Conservation (phyloP, 1,140 invertebrate species). For the Thaumatotibia leucotreta region DNA sequence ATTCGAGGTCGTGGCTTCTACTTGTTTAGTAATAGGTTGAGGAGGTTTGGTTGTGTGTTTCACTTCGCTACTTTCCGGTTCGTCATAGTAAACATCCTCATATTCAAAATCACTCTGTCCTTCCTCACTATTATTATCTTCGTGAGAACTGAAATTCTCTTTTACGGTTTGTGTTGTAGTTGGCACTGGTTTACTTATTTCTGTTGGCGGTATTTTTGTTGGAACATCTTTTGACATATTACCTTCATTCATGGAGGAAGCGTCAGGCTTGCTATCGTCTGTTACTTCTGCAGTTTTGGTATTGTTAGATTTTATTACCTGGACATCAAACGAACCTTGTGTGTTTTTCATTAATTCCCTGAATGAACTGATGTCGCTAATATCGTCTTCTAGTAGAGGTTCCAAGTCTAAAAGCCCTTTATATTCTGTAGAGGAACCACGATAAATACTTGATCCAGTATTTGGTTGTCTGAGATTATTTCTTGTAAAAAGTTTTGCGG, state of each 20-base stretch:
- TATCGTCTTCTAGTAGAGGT: conserved; percentile 76
- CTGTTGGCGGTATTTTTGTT: conserved; percentile 17
- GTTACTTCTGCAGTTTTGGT: conserved; percentile 21
- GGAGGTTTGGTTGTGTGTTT: conserved; percentile 42
- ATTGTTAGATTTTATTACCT: conserved; percentile 74
- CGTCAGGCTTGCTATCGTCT: conserved; percentile 60
- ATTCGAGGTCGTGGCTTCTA: conserved; percentile 43
- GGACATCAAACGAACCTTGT: conserved; percentile 73
- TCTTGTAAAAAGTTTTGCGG: conserved; percentile 29
- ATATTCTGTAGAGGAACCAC: conserved; percentile 70
- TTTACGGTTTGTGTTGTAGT: conserved; percentile 21
- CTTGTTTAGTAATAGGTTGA: conserved; percentile 14
- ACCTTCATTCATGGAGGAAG: conserved; percentile 55
- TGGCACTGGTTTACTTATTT: conserved; percentile 25
- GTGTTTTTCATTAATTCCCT: conserved; percentile 71
- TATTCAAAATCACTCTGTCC: conserved; percentile 59
- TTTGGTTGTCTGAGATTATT: conserved; percentile 34
- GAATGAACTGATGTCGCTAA: conserved; percentile 68
- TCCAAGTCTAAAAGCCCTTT: conserved; percentile 74
- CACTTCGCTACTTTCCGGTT: conserved; percentile 41
- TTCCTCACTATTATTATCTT: conserved; percentile 36
- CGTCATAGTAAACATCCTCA: conserved; percentile 63
- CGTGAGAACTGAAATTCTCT: conserved; percentile 28
- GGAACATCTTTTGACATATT: conserved; percentile 43
- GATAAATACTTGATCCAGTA: conserved; percentile 36